These are phyloP conservation scores for Drosophila imparisetae DNA, from an alignment of 2,888 invertebrate genomes.

Conservation along the genomic window DNA sequence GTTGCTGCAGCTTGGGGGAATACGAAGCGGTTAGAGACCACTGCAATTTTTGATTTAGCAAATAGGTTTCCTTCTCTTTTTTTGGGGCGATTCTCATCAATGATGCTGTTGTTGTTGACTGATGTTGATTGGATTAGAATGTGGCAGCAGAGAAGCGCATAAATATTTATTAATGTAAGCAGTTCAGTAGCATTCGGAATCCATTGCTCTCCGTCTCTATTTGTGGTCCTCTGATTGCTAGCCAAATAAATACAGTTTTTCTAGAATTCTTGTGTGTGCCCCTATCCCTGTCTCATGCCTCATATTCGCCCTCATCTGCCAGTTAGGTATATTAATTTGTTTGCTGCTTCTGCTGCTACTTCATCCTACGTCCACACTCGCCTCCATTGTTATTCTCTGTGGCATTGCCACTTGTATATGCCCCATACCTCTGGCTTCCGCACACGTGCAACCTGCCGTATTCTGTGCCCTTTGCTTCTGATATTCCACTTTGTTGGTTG, in stretches of 20 bases:
- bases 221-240: conserved; percentile 42
- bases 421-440: conserved; percentile 7
- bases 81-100: conserved; percentile 12
- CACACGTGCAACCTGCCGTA: conserved; percentile 37
- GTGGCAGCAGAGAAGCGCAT: conserved; percentile 36
- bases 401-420: conserved; percentile 54
- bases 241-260: conserved; percentile 52
- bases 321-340: conserved; percentile 68
- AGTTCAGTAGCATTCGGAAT: conserved; percentile 5
- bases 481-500: conserved; percentile 31
- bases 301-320: conserved; percentile 4
- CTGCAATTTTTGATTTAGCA: conserved; percentile 72
- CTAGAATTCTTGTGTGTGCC: background rate
- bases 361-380: conserved; percentile 15
- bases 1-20: background rate
- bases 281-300: background rate
- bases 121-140: conserved; percentile 72
- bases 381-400: conserved; percentile 49
- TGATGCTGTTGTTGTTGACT: conserved; percentile 22
- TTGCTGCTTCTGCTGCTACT: conserved; percentile 49
- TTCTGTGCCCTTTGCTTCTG: conserved; percentile 44
- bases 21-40: background rate
- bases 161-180: conserved; percentile 58
- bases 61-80: conserved; percentile 43
- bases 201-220: background rate